Conservation (phyloP, 2,797 vertebrate genomes). For the Rhinophrynus dorsalis region DNA sequence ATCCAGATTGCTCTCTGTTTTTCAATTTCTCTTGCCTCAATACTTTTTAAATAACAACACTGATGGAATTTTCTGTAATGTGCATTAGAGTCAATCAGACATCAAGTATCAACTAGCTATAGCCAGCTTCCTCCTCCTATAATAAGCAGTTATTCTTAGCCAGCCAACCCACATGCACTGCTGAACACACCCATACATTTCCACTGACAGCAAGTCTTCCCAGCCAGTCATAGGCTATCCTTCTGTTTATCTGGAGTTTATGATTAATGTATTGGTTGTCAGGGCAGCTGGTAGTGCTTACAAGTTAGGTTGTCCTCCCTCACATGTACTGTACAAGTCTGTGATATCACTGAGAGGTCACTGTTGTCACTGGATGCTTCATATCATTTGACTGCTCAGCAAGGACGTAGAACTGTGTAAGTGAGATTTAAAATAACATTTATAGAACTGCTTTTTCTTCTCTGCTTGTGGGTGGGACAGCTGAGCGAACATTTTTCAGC, state of each 20-base stretch:
- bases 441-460: background rate
- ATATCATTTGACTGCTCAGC: slow-evolving; percentile 33
- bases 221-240: slow-evolving; percentile 10
- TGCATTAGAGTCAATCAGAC: too few relatives aligned
- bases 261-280: slow-evolving; percentile 12
- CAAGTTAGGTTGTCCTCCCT: slow-evolving; percentile 21
- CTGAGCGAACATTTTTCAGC: too few relatives aligned
- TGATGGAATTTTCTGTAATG: too few relatives aligned
- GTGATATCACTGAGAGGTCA: slow-evolving; percentile 41
- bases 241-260: background rate
- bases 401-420: slow-evolving; percentile 39
- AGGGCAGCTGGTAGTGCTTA: background rate
- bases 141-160: slow-evolving; percentile 23
- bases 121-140: slow-evolving; percentile 11
- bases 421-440: slow-evolving; percentile 1
- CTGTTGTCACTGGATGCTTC: slow-evolving; percentile 29
- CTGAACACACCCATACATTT: slow-evolving; percentile 1
- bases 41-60: too few relatives aligned
- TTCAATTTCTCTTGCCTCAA: too few relatives aligned
- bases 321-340: slow-evolving; percentile 1
- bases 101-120: background rate
- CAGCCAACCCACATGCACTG: slow-evolving; percentile 11
- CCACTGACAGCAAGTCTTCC: background rate
- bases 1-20: too few relatives aligned
- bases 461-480: background rate